Evolutionary conservation across 1,140 invertebrate genomes (phyloP).

Genomic region (Achatina immaculata): DNA sequence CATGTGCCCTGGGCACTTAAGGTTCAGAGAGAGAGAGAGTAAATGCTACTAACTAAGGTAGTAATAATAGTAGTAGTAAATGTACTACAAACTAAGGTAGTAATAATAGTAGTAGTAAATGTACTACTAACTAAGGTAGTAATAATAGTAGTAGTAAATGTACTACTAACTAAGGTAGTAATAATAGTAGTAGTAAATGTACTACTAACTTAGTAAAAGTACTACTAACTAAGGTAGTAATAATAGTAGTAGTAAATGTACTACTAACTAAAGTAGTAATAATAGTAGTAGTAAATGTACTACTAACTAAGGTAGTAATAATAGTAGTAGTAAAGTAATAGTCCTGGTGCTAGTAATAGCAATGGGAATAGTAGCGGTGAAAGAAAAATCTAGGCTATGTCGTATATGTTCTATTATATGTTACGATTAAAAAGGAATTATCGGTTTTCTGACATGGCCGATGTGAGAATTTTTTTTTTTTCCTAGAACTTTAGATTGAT

Average conservation of each 20-base stretch:
- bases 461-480: too few species aligned
- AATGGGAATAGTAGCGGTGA: background rate
- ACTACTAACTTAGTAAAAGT: background rate
- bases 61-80: too few species aligned
- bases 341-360: background rate
- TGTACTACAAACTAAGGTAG: background rate
- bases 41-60: background rate
- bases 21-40: too few species aligned
- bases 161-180: background rate
- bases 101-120: conserved; percentile 11
- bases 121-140: background rate
- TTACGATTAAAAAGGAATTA: too few species aligned
- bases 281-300: background rate
- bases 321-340: background rate
- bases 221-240: background rate
- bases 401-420: too few species aligned
- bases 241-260: conserved; percentile 23
- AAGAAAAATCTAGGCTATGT: too few species aligned
- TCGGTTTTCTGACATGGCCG: too few species aligned
- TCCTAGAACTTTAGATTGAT: too few species aligned
- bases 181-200: conserved; percentile 1
- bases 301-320: background rate
- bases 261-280: background rate
- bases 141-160: background rate
- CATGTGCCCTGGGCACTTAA: too few species aligned